Percentiles rank a stretch among this genome's conserved stretches.
Conservation (phyloP, 1,140 invertebrate genomes). For the Brachionus paranguensis region DNA sequence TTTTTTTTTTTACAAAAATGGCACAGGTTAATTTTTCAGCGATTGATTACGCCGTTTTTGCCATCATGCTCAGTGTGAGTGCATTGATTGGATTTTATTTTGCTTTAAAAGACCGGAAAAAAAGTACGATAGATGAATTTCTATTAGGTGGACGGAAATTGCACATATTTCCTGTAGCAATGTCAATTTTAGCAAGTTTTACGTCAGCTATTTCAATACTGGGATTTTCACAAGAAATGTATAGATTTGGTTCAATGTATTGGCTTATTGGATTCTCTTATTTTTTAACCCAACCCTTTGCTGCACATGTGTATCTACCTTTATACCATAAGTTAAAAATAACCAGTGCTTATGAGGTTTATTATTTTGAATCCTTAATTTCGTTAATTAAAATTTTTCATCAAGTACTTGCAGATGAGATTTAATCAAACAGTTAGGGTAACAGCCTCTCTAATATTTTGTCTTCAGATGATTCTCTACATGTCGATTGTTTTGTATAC, state of each 20-base stretch:
- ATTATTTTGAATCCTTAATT: background rate
- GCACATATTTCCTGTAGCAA: constrained; percentile 48
- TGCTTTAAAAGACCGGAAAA: constrained; percentile 26
- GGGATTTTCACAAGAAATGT: constrained; percentile 51
- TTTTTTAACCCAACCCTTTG: constrained; percentile 44
- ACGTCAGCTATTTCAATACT: constrained; percentile 56
- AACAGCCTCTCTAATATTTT: constrained; percentile 29
- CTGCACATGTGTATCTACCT: constrained; percentile 48
- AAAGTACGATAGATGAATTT: background rate
- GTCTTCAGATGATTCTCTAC: constrained; percentile 62
- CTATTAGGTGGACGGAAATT: constrained; percentile 32
- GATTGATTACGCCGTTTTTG: constrained; percentile 26
- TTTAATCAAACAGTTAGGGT: background rate
- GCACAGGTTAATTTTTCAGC: background rate
- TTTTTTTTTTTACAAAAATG: no score
- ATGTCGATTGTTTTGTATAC: constrained; percentile 87
- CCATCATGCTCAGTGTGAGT: background rate
- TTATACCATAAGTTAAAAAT: constrained; percentile 50
- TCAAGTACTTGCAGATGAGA: constrained; percentile 28
- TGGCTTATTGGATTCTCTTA: constrained; percentile 40
- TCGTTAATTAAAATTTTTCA: no score
- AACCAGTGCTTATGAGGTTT: constrained; percentile 50
- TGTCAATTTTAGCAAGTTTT: constrained; percentile 53
- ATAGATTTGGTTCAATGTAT: constrained; percentile 47
- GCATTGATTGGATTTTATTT: constrained; percentile 29